Evolutionary conservation across 2,113 vertebrate genomes (phyloP).

Genomic region (Psilopsiagon aurifrons): DNA sequence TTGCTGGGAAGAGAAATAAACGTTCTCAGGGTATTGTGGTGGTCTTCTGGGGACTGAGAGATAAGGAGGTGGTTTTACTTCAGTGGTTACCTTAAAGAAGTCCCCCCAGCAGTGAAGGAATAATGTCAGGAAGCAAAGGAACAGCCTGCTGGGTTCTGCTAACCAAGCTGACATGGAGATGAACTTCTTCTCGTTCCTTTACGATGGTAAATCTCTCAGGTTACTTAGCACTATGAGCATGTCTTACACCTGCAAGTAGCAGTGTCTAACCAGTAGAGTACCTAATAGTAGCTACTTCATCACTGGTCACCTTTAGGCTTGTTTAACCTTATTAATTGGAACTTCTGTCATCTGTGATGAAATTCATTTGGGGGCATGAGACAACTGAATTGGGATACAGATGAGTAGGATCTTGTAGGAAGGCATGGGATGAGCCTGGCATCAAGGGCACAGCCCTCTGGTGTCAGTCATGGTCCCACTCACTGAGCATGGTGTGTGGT

Average conservation of each 20-base stretch:
- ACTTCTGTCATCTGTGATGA: not conserved
- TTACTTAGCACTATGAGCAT: not conserved
- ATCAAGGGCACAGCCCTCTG: not conserved
- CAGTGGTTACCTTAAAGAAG: not conserved
- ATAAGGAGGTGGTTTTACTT: not conserved
- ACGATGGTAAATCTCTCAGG: not conserved
- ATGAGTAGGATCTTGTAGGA: not conserved
- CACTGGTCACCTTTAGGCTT: not conserved
- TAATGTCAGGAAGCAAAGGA: not conserved
- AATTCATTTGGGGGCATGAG: not conserved
- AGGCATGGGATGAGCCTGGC: not conserved
- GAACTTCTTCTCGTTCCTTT: not conserved
- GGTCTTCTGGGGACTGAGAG: not conserved
- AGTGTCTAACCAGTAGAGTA: not conserved
- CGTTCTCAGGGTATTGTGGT: not conserved
- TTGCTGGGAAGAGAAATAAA: conserved; percentile 12
- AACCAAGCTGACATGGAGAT: not conserved
- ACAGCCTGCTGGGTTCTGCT: not conserved
- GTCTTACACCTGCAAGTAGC: not conserved
- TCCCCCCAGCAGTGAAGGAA: not conserved
- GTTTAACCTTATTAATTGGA: not conserved
- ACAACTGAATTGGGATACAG: not conserved
- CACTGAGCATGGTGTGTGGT: not conserved
- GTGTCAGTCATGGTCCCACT: not conserved
- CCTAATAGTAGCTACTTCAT: not conserved